Percentiles rank a stretch among this genome's conserved stretches.
These are phyloP conservation scores for Idris sp. DNA, from an alignment of 1,140 invertebrate species.

Conservation along the genomic window DNA sequence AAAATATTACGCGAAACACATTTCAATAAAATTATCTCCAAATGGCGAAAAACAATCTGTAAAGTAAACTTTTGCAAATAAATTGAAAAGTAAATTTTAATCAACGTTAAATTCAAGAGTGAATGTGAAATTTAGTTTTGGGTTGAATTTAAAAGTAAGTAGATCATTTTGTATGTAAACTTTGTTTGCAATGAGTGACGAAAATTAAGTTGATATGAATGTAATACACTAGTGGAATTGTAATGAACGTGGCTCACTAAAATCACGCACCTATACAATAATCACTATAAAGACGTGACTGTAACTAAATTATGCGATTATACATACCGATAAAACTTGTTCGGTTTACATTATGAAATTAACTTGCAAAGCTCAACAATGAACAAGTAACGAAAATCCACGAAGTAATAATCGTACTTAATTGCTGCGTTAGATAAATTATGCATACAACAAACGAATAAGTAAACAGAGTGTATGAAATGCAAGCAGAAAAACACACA, in stretches of 20 bases:
- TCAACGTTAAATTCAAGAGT: too few relatives aligned
- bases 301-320: conserved; percentile 45
- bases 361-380: conserved; percentile 30
- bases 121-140: too few relatives aligned
- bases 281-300: conserved; percentile 30
- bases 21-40: too few relatives aligned
- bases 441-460: not conserved
- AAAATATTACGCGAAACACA: too few relatives aligned
- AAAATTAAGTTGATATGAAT: too few relatives aligned
- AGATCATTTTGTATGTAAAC: too few relatives aligned
- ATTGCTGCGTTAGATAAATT: conserved; percentile 1
- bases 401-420: conserved; percentile 11
- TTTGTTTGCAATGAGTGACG: too few relatives aligned
- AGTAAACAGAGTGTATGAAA: conserved; percentile 1
- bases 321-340: conserved; percentile 38
- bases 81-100: too few relatives aligned
- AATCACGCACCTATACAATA: conserved; percentile 24
- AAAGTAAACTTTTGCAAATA: too few relatives aligned
- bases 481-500: conserved; percentile 1
- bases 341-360: conserved; percentile 41
- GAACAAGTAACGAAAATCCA: conserved; percentile 29
- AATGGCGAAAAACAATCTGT: too few relatives aligned
- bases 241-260: conserved; percentile 11
- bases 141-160: too few relatives aligned
- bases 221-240: too few relatives aligned